Base-by-base conservation (phyloP, 2,888 invertebrate species). In the Hermaeophaga mercurialis region DNA sequence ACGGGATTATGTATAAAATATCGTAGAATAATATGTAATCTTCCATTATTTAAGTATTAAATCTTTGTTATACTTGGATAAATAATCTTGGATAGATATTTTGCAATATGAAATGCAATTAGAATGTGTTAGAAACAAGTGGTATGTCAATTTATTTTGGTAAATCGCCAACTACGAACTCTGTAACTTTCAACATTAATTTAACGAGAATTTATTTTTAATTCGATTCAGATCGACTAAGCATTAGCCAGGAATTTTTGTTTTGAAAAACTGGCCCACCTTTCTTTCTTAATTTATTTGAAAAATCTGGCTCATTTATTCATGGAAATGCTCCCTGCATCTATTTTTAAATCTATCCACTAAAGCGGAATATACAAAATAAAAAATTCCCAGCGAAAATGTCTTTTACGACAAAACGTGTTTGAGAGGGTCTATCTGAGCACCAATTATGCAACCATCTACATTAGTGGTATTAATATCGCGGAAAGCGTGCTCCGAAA, bases 381-480 rank as follows among this genome's bases (percentile, higher is more conserved):
- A 33, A 33, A 33, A 33, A 33, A 33, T 12, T 12, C 3, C 14
- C 33, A 6, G 12, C 6, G 14, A 11, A 44, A 28, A 45, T 31
- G 12, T 45, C 17, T 31, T 45, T 33, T 5, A 33, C 33, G 41
- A 54, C 39, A 41, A 50, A 44, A 54, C 49, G 49, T 50, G 50
- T 54, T 54, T 45, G 26, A 58, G 57, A 36, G 47, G 34, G 33
- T 46, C 31, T 12, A 31, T 33, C 0, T 19, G 18, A 18, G 15
- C 14, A 15, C 22, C 22, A 1, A 26, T 48, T 33, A 45, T 18
- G 8, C 17, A 14, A 45, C 38, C 34, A 52, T 36, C 43, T 43
- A 46, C 34, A 48, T 53, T 57, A 31, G 53, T 41, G 49, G 50
- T 47, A 57, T 47, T 53, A 57, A 57, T 43, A 47, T 53, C 47